phyloP scores from a whole-genome alignment of 2,888 invertebrate genomes.

The Chymomyza amoena region DNA sequence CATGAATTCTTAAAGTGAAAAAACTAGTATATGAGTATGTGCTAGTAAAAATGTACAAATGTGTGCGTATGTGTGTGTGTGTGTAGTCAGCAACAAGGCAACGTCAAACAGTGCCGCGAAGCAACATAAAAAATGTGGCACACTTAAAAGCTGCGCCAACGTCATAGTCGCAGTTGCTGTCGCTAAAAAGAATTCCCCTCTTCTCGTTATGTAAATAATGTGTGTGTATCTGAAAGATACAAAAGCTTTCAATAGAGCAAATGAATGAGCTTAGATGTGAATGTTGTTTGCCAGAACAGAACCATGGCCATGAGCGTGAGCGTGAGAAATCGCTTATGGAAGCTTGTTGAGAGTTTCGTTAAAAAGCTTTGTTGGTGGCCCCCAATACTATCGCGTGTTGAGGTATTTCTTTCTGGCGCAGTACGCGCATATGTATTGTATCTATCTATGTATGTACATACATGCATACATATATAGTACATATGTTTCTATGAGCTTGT shows the following conservation, averaged over 20 bases:
- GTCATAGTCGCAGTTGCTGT: conserved; percentile 44
- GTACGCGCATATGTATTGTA: neutral
- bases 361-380: conserved; percentile 53
- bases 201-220: conserved; percentile 36
- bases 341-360: conserved; percentile 50
- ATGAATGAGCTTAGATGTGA: conserved; percentile 64
- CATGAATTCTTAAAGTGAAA: conserved; percentile 58
- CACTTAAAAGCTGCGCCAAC: conserved; percentile 57
- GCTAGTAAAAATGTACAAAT: neutral
- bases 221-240: conserved; percentile 46
- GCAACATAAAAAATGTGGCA: conserved; percentile 61
- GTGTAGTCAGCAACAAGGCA: conserved; percentile 50
- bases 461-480: too few relatives aligned
- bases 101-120: conserved; percentile 23
- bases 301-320: neutral
- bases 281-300: conserved; percentile 40
- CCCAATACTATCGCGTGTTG: conserved; percentile 54
- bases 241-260: conserved; percentile 39
- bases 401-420: conserved; percentile 22
- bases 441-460: conserved; percentile 30
- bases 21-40: conserved; percentile 33
- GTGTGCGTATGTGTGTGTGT: conserved; percentile 27
- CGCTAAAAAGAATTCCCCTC: conserved; percentile 54
- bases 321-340: neutral
- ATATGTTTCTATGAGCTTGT: conserved; percentile 37